These are phyloP conservation scores for Listronotus oregonensis DNA, from an alignment of 1,140 invertebrate genomes.

Conservation along the genomic window DNA sequence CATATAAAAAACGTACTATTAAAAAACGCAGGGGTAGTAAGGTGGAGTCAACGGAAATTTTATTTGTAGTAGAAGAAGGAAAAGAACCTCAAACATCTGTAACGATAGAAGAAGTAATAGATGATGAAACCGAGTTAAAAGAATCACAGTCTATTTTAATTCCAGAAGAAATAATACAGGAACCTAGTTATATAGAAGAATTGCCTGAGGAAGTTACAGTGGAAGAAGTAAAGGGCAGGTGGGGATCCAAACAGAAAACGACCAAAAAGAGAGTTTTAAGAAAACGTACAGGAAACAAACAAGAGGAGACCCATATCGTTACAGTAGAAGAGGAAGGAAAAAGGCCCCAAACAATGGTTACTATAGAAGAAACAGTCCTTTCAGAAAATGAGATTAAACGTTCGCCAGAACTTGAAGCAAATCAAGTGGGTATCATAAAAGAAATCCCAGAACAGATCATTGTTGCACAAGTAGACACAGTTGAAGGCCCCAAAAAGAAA, in stretches of 20 bases:
- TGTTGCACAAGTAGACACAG: constrained; percentile 47
- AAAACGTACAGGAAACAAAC: constrained; percentile 47
- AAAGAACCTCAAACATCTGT: constrained; percentile 54
- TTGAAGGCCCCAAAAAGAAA: constrained; percentile 51
- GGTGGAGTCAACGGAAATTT: constrained; percentile 58
- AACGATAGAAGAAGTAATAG: constrained; percentile 55
- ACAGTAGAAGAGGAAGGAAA: constrained; percentile 58
- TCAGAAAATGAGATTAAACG: constrained; percentile 48
- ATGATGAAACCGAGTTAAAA: constrained; percentile 37
- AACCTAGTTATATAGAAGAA: constrained; percentile 51
- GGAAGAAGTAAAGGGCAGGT: constrained; percentile 42
- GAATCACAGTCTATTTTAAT: constrained; percentile 33
- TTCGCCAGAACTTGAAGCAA: constrained; percentile 14
- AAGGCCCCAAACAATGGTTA: constrained; percentile 52
- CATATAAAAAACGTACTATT: constrained; percentile 52
- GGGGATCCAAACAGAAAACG: constrained; percentile 57
- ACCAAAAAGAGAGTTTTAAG: constrained; percentile 51
- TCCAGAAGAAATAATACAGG: constrained; percentile 44
- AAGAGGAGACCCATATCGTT: constrained; percentile 57
- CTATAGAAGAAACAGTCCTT: constrained; percentile 50
- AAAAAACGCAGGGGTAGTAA: constrained; percentile 54
- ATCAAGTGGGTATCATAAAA: constrained; percentile 37
- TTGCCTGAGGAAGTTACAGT: constrained; percentile 50
- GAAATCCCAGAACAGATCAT: constrained; percentile 52
- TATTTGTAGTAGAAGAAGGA: constrained; percentile 58